phyloP scores from a whole-genome alignment of 2,797 vertebrate genomes.

The Smutsia gigantea region DNA sequence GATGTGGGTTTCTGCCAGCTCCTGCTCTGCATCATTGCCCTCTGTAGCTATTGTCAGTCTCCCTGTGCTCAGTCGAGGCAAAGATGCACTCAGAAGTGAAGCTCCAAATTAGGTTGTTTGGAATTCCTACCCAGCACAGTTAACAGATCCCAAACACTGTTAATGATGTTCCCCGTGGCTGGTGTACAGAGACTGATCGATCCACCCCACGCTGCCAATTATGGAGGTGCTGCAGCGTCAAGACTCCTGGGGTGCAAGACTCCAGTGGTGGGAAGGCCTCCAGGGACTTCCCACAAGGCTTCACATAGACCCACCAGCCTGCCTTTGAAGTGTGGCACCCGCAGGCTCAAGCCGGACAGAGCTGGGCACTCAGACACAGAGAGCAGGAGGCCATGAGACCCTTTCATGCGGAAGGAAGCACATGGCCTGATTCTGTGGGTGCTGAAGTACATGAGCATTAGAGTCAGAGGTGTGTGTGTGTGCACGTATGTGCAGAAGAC shows the following conservation, averaged over 20 bases:
- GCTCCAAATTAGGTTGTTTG: constrained; percentile 67
- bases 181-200: constrained; percentile 72
- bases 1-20: background rate
- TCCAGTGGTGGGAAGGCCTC: fast-evolving
- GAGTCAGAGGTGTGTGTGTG: background rate
- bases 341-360: background rate
- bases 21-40: background rate
- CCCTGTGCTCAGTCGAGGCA: background rate
- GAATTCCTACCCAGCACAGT: constrained; percentile 72
- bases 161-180: constrained; percentile 79
- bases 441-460: background rate
- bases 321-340: background rate
- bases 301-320: background rate
- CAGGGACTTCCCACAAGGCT: background rate
- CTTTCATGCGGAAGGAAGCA: background rate
- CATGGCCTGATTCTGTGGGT: background rate
- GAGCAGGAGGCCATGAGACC: fast-evolving
- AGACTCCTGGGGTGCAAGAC: background rate
- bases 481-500: fast-evolving
- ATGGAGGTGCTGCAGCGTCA: background rate
- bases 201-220: constrained; percentile 59
- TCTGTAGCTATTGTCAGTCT: background rate
- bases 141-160: constrained; percentile 71
- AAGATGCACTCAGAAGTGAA: constrained; percentile 49
- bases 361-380: background rate